Conservation (phyloP, 2,888 invertebrate species). For the Phaonia tiefii region DNA sequence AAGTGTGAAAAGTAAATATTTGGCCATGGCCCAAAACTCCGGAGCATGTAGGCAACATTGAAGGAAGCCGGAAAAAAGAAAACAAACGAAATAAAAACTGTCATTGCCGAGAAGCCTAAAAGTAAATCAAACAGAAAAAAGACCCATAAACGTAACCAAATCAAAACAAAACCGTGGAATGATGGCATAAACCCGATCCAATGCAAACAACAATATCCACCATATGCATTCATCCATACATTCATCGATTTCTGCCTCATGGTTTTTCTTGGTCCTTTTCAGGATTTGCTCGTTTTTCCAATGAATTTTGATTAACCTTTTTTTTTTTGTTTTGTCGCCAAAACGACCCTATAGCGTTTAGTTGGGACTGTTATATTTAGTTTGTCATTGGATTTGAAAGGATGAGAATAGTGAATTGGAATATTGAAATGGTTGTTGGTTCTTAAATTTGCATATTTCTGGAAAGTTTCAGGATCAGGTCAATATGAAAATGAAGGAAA, state of each 20-base stretch:
- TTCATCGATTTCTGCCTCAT: neutral
- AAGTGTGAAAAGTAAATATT: slow-evolving; percentile 57
- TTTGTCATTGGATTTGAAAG: neutral
- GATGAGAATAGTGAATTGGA: no score
- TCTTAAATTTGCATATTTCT: no score
- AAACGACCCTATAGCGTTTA: neutral
- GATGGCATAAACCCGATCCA: neutral
- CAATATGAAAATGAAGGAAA: no score
- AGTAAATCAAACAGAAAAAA: slow-evolving; percentile 16
- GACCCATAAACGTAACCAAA: slow-evolving; percentile 22
- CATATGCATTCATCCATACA: neutral
- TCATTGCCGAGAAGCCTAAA: neutral
- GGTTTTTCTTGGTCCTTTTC: neutral
- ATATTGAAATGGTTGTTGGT: no score
- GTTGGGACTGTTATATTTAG: neutral
- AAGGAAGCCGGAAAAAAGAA: neutral
- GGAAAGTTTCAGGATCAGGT: no score
- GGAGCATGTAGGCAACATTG: neutral
- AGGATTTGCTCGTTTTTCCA: slow-evolving; percentile 9
- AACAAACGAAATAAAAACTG: neutral
- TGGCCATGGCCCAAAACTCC: slow-evolving; percentile 11
- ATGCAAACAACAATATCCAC: neutral
- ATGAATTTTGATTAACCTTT: slow-evolving; percentile 38
- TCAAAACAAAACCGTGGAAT: neutral
- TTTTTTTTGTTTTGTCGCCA: slow-evolving; percentile 3